A percentile compares a stretch with the other conserved stretches of the same genome.
Evolutionary conservation across 1,140 invertebrate genomes (phyloP).

Genomic region (Triops cancriformis): DNA sequence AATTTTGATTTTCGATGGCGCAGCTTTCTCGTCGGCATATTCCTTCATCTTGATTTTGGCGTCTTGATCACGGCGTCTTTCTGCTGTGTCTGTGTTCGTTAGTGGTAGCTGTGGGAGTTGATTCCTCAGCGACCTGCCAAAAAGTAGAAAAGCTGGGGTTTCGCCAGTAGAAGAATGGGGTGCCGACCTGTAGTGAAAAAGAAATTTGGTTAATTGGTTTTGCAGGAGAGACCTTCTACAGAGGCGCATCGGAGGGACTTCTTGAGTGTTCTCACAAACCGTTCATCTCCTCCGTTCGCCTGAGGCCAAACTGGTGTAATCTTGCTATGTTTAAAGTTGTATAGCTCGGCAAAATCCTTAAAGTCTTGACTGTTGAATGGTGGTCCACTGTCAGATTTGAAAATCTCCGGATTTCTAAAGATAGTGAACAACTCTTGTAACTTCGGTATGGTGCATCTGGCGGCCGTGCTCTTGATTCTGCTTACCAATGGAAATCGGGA

Average conservation of each 20-base stretch:
- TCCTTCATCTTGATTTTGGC: background rate
- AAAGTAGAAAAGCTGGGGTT: too few species aligned
- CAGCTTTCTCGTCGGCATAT: background rate
- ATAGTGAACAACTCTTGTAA: background rate
- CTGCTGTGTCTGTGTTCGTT: too few species aligned
- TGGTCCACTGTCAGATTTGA: conserved; percentile 9
- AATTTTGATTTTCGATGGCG: background rate
- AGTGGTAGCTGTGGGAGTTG: too few species aligned
- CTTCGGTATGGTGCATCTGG: conserved; percentile 7
- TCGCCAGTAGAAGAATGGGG: too few species aligned
- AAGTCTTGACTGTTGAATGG: background rate
- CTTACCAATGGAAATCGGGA: conserved; percentile 9
- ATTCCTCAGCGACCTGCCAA: too few species aligned
- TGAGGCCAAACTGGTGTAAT: conserved; percentile 15
- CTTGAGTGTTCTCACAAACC: background rate
- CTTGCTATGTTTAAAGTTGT: background rate
- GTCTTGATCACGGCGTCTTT: too few species aligned
- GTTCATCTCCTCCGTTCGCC: conserved; percentile 16
- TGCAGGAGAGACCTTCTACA: too few species aligned
- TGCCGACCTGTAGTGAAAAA: too few species aligned
- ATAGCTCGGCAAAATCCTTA: background rate
- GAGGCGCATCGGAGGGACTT: background rate
- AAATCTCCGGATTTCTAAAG: background rate
- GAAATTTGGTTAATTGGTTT: too few species aligned
- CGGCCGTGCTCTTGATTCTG: background rate